Evolutionary conservation across 2,888 invertebrate genomes (phyloP), one percentile per base, ranked within the genome.

Genomic region (Notocelia uddmanniana): DNA sequence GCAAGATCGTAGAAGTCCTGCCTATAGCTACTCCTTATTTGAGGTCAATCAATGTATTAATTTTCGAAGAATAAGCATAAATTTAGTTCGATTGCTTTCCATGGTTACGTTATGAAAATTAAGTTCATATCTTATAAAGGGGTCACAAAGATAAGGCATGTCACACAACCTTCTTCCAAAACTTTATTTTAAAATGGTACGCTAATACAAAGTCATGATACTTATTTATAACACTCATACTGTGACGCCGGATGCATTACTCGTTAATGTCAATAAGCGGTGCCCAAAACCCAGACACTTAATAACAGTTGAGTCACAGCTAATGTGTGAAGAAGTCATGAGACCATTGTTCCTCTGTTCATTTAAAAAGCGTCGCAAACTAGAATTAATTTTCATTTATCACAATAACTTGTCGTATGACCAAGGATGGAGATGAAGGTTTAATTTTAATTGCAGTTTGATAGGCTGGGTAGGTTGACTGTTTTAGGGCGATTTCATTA

Each of bases 251-350:
- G 93, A 92, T 90, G 89, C 86, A 83, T 84, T 86, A 86, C 89
- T 89, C 87, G 88, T 92, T 90, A 89, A 82, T 86, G 91, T 92
- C 92, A 92, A 92, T 92, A 92, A 87, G 86, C 83, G 85, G 83
- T 85, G 81, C 87, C 90, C 87, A 90, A 92, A 90, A 81, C 76
- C 76, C 74, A 76, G 83, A 82, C 82, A 84, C 85, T 86, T 88
- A 89, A 88, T 90, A 89, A 87, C 84, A 81, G 82, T 81, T 92
- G 91, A 93, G 81, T 91, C 91, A 91, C 76, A 75, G 76, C 57
- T 74, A 73, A 77, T 77, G 77, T 76, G 76, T 76, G 74, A 72
- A 72, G 73, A 73, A 73, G 66, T 45, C 60, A 59, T 66, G 64
- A 52, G 59, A 64, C 66, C 59, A 67, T 71, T 68, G 68, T 72